Conservation (phyloP, 1,140 invertebrate species). For the Neodiprion fabricii region DNA sequence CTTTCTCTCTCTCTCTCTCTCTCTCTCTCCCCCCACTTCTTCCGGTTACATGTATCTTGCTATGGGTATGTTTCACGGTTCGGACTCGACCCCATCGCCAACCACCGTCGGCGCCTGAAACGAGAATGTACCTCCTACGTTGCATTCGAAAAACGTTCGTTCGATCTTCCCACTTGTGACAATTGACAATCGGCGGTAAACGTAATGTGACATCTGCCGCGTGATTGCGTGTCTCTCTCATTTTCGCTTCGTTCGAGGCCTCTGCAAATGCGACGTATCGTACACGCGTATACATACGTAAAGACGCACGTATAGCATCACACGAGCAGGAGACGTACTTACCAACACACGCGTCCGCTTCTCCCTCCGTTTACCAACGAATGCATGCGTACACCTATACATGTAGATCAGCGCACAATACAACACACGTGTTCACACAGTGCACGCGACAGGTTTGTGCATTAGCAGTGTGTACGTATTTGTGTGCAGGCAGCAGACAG, state of each 20-base stretch:
- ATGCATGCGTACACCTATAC: neutral
- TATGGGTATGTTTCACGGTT: neutral
- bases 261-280: neutral
- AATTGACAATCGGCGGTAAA: slow-evolving; percentile 1
- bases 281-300: neutral
- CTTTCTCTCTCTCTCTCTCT: neutral
- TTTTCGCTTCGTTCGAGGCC: too few species aligned
- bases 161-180: neutral
- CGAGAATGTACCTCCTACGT: too few species aligned
- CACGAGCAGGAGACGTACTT: too few species aligned
- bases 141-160: too few species aligned
- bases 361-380: neutral
- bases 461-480: too few species aligned
- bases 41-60: too few species aligned
- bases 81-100: neutral
- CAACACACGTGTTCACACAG: too few species aligned
- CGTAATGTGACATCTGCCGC: neutral
- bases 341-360: too few species aligned
- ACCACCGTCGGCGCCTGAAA: neutral
- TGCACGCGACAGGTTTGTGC: too few species aligned
- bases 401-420: too few species aligned
- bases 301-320: too few species aligned
- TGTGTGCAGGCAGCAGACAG: too few species aligned
- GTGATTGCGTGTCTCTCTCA: neutral
- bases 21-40: neutral